phyloP scores from a whole-genome alignment of 1,140 invertebrate species.

The Diorhabda sublineata region DNA sequence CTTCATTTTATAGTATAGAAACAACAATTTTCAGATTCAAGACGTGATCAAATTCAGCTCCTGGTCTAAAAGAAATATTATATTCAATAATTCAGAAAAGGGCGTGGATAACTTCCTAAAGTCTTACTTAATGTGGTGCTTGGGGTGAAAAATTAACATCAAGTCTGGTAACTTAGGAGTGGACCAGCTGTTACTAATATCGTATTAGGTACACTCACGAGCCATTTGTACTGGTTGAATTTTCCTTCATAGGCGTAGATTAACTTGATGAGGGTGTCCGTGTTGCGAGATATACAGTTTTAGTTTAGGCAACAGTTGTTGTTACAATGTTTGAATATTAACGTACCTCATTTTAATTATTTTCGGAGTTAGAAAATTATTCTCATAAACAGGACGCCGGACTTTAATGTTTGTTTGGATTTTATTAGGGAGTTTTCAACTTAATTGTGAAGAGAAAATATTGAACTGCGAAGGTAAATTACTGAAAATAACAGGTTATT shows the following conservation, averaged over 20 bases:
- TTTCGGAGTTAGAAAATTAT: background rate
- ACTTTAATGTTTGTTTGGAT: too few relatives aligned
- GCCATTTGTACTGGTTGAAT: background rate
- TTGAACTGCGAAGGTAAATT: too few relatives aligned
- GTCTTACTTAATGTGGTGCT: constrained; percentile 1
- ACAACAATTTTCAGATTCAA: too few relatives aligned
- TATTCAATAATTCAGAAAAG: constrained; percentile 3
- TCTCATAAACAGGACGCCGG: too few relatives aligned
- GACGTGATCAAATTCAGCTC: background rate
- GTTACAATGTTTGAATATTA: background rate
- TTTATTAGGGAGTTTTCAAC: too few relatives aligned
- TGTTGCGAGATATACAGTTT: background rate
- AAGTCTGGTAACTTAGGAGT: constrained; percentile 1
- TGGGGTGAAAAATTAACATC: constrained; percentile 2
- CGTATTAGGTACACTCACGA: background rate
- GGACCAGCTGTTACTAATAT: constrained; percentile 1
- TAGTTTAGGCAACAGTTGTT: background rate
- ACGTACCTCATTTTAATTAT: background rate
- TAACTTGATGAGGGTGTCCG: background rate
- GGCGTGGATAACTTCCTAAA: constrained; percentile 1
- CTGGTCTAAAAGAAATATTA: background rate
- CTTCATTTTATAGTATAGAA: too few relatives aligned
- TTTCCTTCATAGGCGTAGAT: background rate
- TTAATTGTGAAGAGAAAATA: too few relatives aligned
- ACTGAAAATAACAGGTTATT: too few relatives aligned